Percentiles rank a stretch among this genome's conserved stretches.
phyloP scores from a whole-genome alignment of 2,797 vertebrate species.

The Agapornis canus region DNA sequence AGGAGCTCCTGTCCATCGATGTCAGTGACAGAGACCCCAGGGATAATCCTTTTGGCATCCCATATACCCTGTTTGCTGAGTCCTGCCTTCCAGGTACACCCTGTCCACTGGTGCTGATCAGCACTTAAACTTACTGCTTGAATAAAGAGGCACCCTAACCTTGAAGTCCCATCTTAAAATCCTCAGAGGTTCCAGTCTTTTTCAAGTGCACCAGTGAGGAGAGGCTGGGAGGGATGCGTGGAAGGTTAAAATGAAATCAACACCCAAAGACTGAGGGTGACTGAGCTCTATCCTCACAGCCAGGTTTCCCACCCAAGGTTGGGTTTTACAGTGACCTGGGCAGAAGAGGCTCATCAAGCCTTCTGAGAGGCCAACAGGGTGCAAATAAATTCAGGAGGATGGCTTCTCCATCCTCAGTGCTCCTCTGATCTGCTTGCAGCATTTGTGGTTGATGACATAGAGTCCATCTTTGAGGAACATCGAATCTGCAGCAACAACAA shows the following conservation, averaged over 20 bases:
- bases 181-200: not conserved
- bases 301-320: not conserved
- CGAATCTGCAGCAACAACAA: slow-evolving; percentile 78
- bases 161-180: not conserved
- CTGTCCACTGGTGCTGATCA: not conserved
- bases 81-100: slow-evolving; percentile 86
- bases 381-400: not conserved
- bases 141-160: not conserved
- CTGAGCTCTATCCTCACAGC: not conserved
- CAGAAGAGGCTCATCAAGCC: not conserved
- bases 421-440: not conserved
- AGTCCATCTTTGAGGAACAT: slow-evolving; percentile 89
- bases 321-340: not conserved
- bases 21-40: slow-evolving; percentile 83
- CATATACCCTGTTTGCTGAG: slow-evolving; percentile 82
- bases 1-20: slow-evolving; percentile 83
- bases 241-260: not conserved
- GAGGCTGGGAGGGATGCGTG: not conserved
- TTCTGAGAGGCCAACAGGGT: not conserved
- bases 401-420: slow-evolving; percentile 54
- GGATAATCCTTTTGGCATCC: slow-evolving; percentile 82
- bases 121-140: not conserved
- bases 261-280: not conserved
- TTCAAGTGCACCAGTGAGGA: not conserved
- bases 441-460: slow-evolving; percentile 76